Evolutionary conservation across 2,888 invertebrate genomes (phyloP), one percentile per base, ranked within the genome.

Genomic region (Drosophila recens): DNA sequence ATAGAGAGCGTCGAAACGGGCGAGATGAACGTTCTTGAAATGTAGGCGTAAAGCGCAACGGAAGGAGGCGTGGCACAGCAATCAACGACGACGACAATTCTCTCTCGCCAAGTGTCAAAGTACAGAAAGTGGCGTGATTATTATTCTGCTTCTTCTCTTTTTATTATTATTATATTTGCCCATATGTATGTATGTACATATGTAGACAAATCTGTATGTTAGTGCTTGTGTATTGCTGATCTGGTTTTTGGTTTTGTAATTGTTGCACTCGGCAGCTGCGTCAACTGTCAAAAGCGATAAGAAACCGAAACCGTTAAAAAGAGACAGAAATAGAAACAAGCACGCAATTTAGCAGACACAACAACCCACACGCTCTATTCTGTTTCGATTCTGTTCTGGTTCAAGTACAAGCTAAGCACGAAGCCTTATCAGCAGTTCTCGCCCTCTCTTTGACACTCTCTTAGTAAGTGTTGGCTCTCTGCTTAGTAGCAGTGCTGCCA

Each of bases 41-140:
- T 40, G 52, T 63, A 40, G 75, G 75, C 75, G 62, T 59, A 34
- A 15, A 56, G 66, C 76, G 54, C 76, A 79, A 57, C 86, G 83
- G 71, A 79, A 80, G 79, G n/a, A 51, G 86, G 86, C 83, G 79
- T 83, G 81, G 48, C 62, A 15, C 46, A 56, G 38, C 65, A 75
- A 79, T 80, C 83, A 71, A 56, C 46, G 38, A 49, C 57, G 17
- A 17, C 52, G 27, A 36, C 46, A 23, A 27, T 46, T 57, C 57
- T 57, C 54, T 43, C 52, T 45, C 72, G 54, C 53, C 59, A 49
- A 76, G 84, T 80, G 68, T 74, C 53, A 85, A 85, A 85, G 84
- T 85, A 74, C 84, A 80, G 46, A 74, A 82, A 87, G 82, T 85
- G 84, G 84, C 84, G 84, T 85, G 84, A 85, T 85, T 85, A 80